Evolutionary conservation across 2,113 vertebrate genomes (phyloP), one percentile per base, ranked within the genome.

Genomic region (Ariopsis seemanni): DNA sequence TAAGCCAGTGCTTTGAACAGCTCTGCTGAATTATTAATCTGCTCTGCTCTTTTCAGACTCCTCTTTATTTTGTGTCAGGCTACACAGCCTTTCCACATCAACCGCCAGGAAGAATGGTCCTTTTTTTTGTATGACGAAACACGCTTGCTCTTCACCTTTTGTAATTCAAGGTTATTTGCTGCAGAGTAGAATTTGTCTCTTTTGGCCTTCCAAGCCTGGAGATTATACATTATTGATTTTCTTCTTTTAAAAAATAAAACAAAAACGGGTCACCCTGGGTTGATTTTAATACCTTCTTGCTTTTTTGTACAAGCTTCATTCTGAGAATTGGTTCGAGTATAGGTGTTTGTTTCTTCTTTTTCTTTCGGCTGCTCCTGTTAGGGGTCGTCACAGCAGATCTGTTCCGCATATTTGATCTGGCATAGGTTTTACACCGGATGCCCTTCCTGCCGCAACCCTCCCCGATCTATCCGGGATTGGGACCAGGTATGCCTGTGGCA

Each of bases 301-400:
- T 91, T 25, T 58, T 91, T 91, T 86, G 82, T 93, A 93, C 86
- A 89, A 60, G 30, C 79, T 88, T 92, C 85, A 85, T 83, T 62
- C 42, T 85, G 55, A 89, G 90, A 88, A 89, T 85, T 92, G 78
- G 84, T 53, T 74, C 53, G 84, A 60, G 89, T 69, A 91, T 89
- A 87, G 71, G 85, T 86, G 85, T 75, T 91, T 90, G 0, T 58
- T 17, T 58, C 1, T 42, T 42, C 4, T 42, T 42, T 4, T 42
- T 42, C 42, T 42, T 42, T 42, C 42, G 42, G 42, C 42, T 42
- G 42, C 42, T 42, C 42, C 42, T 42, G 42, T 42, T 42, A 42
- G 3, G 42, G 42, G 42, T 42, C 42, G 42, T 42, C 42, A 42
- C 42, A 42, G 42, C 42, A 42, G 42, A 42, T 42, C 42, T 42